A percentile compares a stretch with the other conserved stretches of the same genome.
phyloP scores from a whole-genome alignment of 2,797 vertebrate species.

The Cetoscarus ocellatus region DNA sequence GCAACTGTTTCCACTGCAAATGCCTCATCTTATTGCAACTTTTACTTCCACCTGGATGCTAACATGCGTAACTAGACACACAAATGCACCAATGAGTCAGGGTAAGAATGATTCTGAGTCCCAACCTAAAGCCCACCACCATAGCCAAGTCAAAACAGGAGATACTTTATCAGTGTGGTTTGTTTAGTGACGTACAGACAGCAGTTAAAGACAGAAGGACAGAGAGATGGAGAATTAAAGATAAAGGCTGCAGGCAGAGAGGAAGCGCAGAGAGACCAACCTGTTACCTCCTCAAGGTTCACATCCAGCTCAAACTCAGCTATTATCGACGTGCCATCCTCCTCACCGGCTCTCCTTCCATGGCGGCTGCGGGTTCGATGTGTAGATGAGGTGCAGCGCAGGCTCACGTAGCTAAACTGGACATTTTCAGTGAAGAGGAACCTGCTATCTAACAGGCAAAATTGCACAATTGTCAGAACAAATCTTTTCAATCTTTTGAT shows the following conservation, averaged over 20 bases:
- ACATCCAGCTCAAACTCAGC: conserved; percentile 96
- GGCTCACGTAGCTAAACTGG: conserved; percentile 93
- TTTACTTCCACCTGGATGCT: conserved; percentile 25
- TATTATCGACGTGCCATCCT: conserved; percentile 90
- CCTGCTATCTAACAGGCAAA: conserved; percentile 87
- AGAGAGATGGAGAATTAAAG: conserved; percentile 54
- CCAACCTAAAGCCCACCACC: conserved; percentile 53
- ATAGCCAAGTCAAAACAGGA: conserved; percentile 91
- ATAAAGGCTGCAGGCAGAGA: conserved; percentile 75
- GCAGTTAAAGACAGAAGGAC: conserved; percentile 41
- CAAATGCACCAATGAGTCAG: conserved; percentile 10
- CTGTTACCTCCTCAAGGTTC: conserved; percentile 98
- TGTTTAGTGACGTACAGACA: conserved; percentile 70
- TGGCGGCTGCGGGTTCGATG: conserved; percentile 83
- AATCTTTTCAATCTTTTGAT: conserved; percentile 1
- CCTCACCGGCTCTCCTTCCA: conserved; percentile 85
- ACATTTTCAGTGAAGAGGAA: conserved; percentile 91
- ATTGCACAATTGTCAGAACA: conserved; percentile 33
- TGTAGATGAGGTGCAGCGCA: conserved; percentile 90
- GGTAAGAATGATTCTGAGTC: conserved; percentile 11
- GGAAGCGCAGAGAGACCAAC: conserved; percentile 91
- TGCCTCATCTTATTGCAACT: not conserved
- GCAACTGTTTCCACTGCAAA: conserved; percentile 62
- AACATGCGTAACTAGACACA: conserved; percentile 41
- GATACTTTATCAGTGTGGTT: conserved; percentile 89